Base-by-base conservation (phyloP, 2,113 vertebrate genomes). In the Melospiza georgiana region DNA sequence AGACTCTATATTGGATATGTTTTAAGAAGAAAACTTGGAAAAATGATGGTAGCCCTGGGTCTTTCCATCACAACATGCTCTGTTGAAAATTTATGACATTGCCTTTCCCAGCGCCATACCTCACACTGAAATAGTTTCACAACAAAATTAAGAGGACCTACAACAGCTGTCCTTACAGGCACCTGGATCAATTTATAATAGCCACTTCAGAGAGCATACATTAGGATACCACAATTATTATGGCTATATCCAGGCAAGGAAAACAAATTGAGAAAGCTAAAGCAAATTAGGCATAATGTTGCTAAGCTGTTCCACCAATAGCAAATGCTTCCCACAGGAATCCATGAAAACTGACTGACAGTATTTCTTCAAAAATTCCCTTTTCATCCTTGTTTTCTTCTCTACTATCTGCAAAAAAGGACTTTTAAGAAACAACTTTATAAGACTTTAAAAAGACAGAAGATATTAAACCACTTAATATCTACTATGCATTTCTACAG, bases 31-130 rank as follows among this genome's bases (percentile, higher is more conserved):
- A 62, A 49, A 46, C 4, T 52, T 46, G 55, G 31, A 61, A 75
- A 72, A 52, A 6, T 14, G 0, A 20, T 39, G 12, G 39, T 7
- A 71, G 28, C 33, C 58, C 22, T 65, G 12, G 4, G 1, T 3
- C 20, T 37, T 37, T 11, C 8, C 20, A 4, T 10, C 20, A 15
- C 5, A 81, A 55, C 20, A 17, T 25, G 13, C 5, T 63, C 27
- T 9, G 2, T 48, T 68, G 66, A 63, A 84, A 87, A 49, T 41
- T 46, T 65, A 3, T 61, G 58, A 28, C 12, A 6, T 17, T 48
- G 46, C 25, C 14, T 85, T 82, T 84, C 35, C 65, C 2, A 0
- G 9, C 21, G 13, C 31, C 68, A 19, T n/a, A 57, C 11, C 35
- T 78, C 35, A 44, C 30, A 17, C 15, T 54, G 31, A 57, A 79